These are phyloP conservation scores for Podarcis muralis DNA, from an alignment of 2,113 vertebrate genomes.

Conservation along the genomic window DNA sequence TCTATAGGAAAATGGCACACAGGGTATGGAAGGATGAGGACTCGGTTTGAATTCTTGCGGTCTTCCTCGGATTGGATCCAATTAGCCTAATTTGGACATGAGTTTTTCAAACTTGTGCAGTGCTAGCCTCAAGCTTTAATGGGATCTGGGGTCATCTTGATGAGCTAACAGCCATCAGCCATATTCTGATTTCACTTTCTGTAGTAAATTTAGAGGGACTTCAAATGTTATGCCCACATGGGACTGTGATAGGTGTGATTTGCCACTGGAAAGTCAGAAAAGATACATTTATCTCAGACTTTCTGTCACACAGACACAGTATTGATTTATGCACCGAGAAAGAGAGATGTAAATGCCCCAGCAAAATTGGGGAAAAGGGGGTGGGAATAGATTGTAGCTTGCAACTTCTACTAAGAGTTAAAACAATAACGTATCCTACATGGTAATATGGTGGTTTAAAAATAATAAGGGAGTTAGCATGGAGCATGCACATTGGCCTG, in stretches of 20 bases:
- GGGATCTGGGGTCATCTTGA: constrained; percentile 10
- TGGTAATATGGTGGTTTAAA: constrained; percentile 61
- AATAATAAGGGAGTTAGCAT: constrained; percentile 63
- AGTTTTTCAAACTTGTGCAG: neutral
- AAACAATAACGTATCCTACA: constrained; percentile 63
- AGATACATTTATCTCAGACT: neutral
- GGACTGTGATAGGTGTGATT: neutral
- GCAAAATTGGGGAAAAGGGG: constrained; percentile 22
- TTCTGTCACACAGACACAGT: fast-evolving
- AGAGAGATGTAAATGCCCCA: neutral
- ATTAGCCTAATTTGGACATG: constrained; percentile 10
- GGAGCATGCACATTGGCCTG: constrained; percentile 58
- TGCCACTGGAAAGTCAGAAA: neutral
- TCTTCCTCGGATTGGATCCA: constrained; percentile 29
- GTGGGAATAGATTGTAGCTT: constrained; percentile 5
- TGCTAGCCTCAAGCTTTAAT: constrained; percentile 30
- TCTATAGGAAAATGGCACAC: neutral
- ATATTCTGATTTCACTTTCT: neutral
- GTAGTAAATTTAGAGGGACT: neutral
- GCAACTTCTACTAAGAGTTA: constrained; percentile 52
- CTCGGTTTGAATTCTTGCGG: constrained; percentile 28
- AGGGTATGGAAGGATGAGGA: constrained; percentile 19
- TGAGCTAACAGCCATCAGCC: neutral
- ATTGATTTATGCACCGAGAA: neutral
- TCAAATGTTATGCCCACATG: neutral